Percentiles rank a stretch among this genome's conserved stretches.
These are phyloP conservation scores for Polypterus senegalus DNA, from an alignment of 2,113 vertebrate species.

Conservation along the genomic window DNA sequence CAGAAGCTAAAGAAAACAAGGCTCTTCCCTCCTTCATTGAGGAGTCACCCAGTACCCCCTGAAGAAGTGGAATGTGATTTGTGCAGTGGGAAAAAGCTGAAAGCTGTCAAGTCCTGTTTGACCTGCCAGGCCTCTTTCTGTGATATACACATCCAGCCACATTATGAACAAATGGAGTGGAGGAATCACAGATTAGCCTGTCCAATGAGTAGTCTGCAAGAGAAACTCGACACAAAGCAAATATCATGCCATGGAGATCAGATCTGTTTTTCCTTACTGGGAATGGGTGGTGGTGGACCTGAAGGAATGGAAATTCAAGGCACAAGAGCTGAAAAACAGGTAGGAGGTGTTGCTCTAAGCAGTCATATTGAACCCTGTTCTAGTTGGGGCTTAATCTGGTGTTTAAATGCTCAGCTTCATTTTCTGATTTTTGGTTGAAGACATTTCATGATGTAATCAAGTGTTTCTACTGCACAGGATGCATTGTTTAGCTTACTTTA, in stretches of 20 bases:
- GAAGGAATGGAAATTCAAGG: too few relatives aligned
- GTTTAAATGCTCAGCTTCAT: too few relatives aligned
- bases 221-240: constrained; percentile 39
- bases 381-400: too few relatives aligned
- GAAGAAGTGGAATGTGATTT: constrained; percentile 57
- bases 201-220: constrained; percentile 37
- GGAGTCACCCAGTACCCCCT: background rate
- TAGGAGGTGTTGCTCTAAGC: too few relatives aligned
- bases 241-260: constrained; percentile 39
- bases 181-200: constrained; percentile 41
- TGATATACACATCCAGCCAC: constrained; percentile 49
- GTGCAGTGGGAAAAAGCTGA: constrained; percentile 40
- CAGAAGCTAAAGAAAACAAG: constrained; percentile 24
- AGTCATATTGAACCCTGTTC: too few relatives aligned
- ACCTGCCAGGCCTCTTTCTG: constrained; percentile 62
- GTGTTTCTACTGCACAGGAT: too few relatives aligned
- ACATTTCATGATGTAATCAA: too few relatives aligned
- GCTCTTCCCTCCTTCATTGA: background rate
- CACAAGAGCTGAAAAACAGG: too few relatives aligned
- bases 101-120: constrained; percentile 50
- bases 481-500: too few relatives aligned
- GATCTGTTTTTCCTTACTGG: constrained; percentile 39
- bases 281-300: constrained; percentile 14
- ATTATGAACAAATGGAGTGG: constrained; percentile 28
- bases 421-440: too few relatives aligned